phyloP scores from a whole-genome alignment of 2,797 vertebrate species.

The Glyptemys insculpta region DNA sequence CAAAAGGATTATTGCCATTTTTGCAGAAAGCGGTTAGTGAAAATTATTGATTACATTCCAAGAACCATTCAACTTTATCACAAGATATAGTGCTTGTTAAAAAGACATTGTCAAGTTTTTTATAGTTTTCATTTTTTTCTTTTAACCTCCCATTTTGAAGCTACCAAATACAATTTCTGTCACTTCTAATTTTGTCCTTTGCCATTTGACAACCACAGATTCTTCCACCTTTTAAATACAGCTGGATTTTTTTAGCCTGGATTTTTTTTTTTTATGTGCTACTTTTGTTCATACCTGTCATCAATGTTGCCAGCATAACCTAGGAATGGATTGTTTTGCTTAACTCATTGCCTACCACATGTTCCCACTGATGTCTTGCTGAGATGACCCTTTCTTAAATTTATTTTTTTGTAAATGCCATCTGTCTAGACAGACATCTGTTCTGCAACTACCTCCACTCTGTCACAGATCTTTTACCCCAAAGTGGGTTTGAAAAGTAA shows the following conservation, averaged over 20 bases:
- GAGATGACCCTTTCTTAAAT: not conserved
- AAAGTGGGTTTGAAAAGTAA: not conserved
- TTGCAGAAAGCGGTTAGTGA: not conserved
- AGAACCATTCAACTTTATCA: conserved; percentile 24
- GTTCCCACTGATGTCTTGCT: not conserved
- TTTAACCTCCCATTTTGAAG: not conserved
- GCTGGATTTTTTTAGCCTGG: not conserved
- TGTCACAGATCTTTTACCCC: not conserved
- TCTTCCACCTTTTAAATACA: not conserved
- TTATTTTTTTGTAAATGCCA: not conserved
- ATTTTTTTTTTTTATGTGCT: not conserved
- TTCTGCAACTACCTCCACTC: not conserved
- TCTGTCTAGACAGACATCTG: not conserved
- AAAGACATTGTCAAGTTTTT: not conserved
- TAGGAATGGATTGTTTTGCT: conserved; percentile 2
- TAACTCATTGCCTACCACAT: not conserved
- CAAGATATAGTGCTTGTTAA: conserved; percentile 3
- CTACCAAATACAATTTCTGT: not conserved
- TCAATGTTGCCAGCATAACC: not conserved
- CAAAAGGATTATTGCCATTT: conserved; percentile 31
- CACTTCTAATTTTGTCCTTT: conserved; percentile 15
- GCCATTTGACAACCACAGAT: not conserved
- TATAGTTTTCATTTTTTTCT: not conserved
- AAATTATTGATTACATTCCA: conserved; percentile 34
- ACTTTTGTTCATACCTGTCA: not conserved